A percentile compares a stretch with the other conserved stretches of the same genome.
These are phyloP conservation scores for Pandemis corylana DNA, from an alignment of 2,888 invertebrate genomes.

Conservation along the genomic window DNA sequence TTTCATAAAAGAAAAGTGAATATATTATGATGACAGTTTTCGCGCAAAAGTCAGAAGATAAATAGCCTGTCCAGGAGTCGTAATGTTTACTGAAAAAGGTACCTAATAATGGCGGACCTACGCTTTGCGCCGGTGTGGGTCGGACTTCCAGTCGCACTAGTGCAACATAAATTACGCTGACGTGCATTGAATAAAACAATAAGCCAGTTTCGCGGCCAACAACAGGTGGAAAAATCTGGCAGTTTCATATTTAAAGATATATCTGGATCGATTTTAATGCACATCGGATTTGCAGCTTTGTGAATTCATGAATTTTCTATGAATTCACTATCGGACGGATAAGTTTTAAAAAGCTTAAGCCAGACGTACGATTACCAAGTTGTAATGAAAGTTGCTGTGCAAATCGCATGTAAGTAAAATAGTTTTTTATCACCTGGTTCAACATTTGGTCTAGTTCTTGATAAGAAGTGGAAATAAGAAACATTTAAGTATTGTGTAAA, in stretches of 20 bases:
- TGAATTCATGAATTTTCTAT: too few species aligned
- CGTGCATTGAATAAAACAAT: slow-evolving; percentile 67
- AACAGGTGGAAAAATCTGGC: slow-evolving; percentile 56
- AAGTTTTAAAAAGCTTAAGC: too few species aligned
- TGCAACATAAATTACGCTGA: slow-evolving; percentile 59
- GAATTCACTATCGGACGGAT: too few species aligned
- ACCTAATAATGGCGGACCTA: slow-evolving; percentile 55
- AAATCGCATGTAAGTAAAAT: too few species aligned
- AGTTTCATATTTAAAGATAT: neutral
- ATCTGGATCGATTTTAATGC: neutral
- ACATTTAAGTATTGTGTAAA: too few species aligned
- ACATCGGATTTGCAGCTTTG: neutral
- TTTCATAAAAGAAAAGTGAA: slow-evolving; percentile 35
- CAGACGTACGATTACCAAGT: too few species aligned
- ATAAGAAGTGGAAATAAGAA: too few species aligned
- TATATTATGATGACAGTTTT: slow-evolving; percentile 49
- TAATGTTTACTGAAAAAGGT: slow-evolving; percentile 61
- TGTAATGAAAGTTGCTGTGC: too few species aligned
- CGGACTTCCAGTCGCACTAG: slow-evolving; percentile 54
- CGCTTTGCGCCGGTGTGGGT: slow-evolving; percentile 52
- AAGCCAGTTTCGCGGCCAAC: slow-evolving; percentile 51
- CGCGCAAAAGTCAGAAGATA: slow-evolving; percentile 52
- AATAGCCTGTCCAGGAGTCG: slow-evolving; percentile 53
- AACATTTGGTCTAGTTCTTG: too few species aligned
- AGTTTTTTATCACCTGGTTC: too few species aligned